phyloP scores from a whole-genome alignment of 2,888 invertebrate genomes.

The Pyrgus malvae region DNA sequence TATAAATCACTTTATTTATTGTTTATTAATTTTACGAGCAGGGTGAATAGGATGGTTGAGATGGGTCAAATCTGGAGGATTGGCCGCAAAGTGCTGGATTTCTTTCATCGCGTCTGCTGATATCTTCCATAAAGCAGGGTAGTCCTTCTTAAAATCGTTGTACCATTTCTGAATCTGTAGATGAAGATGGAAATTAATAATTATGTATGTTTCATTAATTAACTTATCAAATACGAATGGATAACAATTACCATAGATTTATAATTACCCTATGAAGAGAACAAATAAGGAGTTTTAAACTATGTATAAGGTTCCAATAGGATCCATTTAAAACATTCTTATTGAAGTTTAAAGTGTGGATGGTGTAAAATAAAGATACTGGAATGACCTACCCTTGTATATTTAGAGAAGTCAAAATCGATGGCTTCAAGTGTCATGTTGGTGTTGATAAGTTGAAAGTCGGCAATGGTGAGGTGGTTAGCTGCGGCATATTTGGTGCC shows the following conservation, averaged over 20 bases:
- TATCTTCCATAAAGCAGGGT: slow-evolving; percentile 87
- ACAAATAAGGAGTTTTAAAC: too few species aligned
- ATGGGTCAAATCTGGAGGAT: slow-evolving; percentile 87
- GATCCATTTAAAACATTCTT: too few species aligned
- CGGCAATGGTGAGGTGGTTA: slow-evolving; percentile 87
- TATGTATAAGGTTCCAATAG: too few species aligned
- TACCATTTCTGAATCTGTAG: slow-evolving; percentile 84
- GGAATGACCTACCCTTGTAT: slow-evolving; percentile 80
- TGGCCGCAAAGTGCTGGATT: slow-evolving; percentile 84
- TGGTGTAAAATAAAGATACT: too few species aligned
- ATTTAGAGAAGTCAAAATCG: slow-evolving; percentile 83
- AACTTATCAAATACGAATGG: too few species aligned
- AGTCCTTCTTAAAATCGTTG: slow-evolving; percentile 84
- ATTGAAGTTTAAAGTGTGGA: too few species aligned
- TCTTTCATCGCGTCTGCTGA: slow-evolving; percentile 86
- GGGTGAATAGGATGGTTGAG: slow-evolving; percentile 89
- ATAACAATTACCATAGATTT: too few species aligned
- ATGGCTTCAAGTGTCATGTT: slow-evolving; percentile 89
- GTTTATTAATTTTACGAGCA: slow-evolving; percentile 74
- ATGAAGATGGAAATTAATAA: background rate
- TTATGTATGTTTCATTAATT: too few species aligned
- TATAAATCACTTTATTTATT: too few species aligned
- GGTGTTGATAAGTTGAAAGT: slow-evolving; percentile 86
- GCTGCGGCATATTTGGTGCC: slow-evolving; percentile 85
- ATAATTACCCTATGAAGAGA: too few species aligned